Evolutionary conservation across 1,140 invertebrate genomes (phyloP).

Genomic region (Conopomorpha cramerella): DNA sequence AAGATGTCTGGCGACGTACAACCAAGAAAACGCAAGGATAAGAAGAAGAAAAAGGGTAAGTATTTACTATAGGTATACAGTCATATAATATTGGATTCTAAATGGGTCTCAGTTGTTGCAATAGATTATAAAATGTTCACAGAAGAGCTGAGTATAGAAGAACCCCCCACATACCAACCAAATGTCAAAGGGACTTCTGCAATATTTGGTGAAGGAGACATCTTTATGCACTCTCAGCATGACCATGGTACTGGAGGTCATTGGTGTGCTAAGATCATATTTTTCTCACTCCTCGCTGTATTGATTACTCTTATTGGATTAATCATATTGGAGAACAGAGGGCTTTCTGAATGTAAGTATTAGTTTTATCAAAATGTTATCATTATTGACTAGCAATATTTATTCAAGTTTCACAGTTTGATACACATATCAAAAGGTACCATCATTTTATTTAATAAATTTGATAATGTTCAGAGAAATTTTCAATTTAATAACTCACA

Average conservation of each 20-base stretch:
- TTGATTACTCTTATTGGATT: constrained; percentile 73
- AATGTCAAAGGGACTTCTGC: constrained; percentile 34
- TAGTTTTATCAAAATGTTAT: no score
- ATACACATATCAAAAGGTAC: no score
- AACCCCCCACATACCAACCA: no score
- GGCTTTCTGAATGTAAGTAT: constrained; percentile 74
- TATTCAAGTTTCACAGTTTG: no score
- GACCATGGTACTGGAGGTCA: constrained; percentile 76
- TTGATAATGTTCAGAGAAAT: no score
- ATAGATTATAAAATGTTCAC: no score
- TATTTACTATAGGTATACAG: not conserved
- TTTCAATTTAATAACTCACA: no score
- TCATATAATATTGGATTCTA: constrained; percentile 2
- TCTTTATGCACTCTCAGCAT: constrained; percentile 76
- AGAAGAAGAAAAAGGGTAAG: constrained; percentile 73
- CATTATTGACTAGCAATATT: no score
- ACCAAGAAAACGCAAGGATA: constrained; percentile 73
- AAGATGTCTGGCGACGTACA: constrained; percentile 75
- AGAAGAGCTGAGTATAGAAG: constrained; percentile 44
- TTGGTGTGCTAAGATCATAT: constrained; percentile 81
- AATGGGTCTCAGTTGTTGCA: constrained; percentile 5
- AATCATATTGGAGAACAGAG: constrained; percentile 79
- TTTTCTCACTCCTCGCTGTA: constrained; percentile 73
- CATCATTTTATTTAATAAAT: constrained; percentile 4
- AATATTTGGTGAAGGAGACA: constrained; percentile 61